phyloP scores from a whole-genome alignment of 2,888 invertebrate genomes.

The Lomographa bimaculata region DNA sequence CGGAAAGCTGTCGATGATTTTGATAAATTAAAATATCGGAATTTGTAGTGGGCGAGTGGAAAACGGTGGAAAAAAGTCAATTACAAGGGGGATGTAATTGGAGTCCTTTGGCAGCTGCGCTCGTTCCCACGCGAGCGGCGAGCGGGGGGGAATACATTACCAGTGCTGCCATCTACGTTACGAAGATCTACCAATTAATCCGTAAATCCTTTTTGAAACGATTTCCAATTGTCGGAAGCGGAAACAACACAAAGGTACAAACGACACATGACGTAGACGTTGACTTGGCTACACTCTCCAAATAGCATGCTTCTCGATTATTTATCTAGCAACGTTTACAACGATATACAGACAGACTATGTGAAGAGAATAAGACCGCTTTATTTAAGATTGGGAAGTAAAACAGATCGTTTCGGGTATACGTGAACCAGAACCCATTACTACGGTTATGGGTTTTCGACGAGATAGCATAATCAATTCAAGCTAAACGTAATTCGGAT shows the following conservation, averaged over 20 bases:
- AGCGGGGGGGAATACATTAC: not conserved
- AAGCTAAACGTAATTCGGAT: too few relatives aligned
- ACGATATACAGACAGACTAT: too few relatives aligned
- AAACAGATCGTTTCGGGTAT: too few relatives aligned
- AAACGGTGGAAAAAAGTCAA: constrained; percentile 30
- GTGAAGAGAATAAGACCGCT: too few relatives aligned
- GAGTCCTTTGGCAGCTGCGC: constrained; percentile 29
- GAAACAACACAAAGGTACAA: constrained; percentile 4
- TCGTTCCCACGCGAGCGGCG: constrained; percentile 4
- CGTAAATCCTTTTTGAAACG: constrained; percentile 16
- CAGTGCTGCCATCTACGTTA: not conserved
- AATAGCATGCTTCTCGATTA: too few relatives aligned
- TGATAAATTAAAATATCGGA: constrained; percentile 27
- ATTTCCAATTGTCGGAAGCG: constrained; percentile 5
- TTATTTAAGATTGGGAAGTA: too few relatives aligned
- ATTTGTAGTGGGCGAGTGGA: constrained; percentile 18
- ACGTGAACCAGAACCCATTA: too few relatives aligned
- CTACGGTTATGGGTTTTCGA: too few relatives aligned
- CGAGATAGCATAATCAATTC: too few relatives aligned
- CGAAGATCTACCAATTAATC: constrained; percentile 17
- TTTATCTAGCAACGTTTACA: too few relatives aligned
- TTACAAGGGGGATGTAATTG: constrained; percentile 28
- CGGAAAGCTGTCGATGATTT: constrained; percentile 13
- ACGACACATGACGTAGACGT: too few relatives aligned
- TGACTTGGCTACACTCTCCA: too few relatives aligned